Evolutionary conservation across 2,888 invertebrate species (phyloP).

Genomic region (Augochlorella aurata): DNA sequence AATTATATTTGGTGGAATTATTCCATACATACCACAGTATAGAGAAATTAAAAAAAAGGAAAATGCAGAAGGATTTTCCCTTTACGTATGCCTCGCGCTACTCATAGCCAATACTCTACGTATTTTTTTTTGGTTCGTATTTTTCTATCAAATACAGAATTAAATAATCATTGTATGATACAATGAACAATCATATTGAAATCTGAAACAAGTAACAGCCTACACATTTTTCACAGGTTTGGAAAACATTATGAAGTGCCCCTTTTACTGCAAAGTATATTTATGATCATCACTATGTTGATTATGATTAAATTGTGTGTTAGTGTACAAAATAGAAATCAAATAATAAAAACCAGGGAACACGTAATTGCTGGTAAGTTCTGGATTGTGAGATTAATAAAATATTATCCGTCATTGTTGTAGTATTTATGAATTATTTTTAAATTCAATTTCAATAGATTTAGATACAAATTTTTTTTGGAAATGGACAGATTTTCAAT

Average conservation of each 20-base stretch:
- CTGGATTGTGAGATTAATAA: background rate
- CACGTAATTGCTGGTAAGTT: slow-evolving; percentile 91
- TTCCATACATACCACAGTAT: slow-evolving; percentile 98
- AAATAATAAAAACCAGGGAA: slow-evolving; percentile 89
- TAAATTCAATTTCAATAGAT: slow-evolving; percentile 85
- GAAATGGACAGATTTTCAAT: slow-evolving; percentile 99
- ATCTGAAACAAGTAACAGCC: background rate
- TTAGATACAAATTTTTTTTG: slow-evolving; percentile 96
- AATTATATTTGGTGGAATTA: slow-evolving; percentile 97
- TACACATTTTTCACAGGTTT: slow-evolving; percentile 88
- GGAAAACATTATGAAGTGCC: slow-evolving; percentile 98
- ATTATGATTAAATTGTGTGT: slow-evolving; percentile 97
- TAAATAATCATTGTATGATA: background rate
- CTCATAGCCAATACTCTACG: slow-evolving; percentile 97
- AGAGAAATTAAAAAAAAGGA: slow-evolving; percentile 94
- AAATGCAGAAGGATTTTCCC: slow-evolving; percentile 98
- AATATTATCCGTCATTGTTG: slow-evolving; percentile 20
- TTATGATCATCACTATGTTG: slow-evolving; percentile 99
- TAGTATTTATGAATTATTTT: slow-evolving; percentile 24
- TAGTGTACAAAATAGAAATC: slow-evolving; percentile 90
- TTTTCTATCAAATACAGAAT: background rate
- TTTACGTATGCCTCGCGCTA: slow-evolving; percentile 97
- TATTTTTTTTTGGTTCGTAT: slow-evolving; percentile 97
- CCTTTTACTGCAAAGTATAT: slow-evolving; percentile 96
- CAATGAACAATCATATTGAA: background rate